phyloP scores from a whole-genome alignment of 2,113 vertebrate species.

The Cyprinodon tularosa region DNA sequence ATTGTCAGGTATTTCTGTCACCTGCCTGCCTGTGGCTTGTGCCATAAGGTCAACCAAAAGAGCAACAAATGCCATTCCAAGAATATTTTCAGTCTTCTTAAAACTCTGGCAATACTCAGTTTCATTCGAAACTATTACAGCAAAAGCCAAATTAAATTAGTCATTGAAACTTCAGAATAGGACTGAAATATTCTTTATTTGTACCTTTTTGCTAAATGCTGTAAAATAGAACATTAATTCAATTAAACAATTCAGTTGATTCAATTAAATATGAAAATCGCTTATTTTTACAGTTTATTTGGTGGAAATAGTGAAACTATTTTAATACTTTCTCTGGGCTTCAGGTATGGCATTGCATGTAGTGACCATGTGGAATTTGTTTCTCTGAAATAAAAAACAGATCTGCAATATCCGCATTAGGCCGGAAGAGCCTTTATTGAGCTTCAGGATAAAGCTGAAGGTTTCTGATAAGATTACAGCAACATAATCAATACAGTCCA shows the following conservation, averaged over 20 bases:
- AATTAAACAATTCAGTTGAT: not conserved
- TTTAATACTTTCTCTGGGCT: not conserved
- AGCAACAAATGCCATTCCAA: conserved; percentile 30
- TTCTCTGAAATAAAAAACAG: not conserved
- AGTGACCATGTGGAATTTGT: not conserved
- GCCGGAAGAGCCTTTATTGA: not conserved
- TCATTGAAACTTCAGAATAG: not conserved
- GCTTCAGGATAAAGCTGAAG: not conserved
- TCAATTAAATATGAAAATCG: not conserved
- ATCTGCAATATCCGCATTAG: not conserved
- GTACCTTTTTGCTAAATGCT: not conserved
- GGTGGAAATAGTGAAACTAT: not conserved
- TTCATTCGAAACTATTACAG: conserved; percentile 13
- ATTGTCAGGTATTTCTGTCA: conserved; percentile 26
- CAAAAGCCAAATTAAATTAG: not conserved
- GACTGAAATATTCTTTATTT: not conserved
- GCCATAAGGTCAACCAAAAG: conserved; percentile 12
- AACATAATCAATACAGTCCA: not conserved
- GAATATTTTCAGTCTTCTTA: conserved; percentile 9
- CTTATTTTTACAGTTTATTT: not conserved
- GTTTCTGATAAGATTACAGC: not conserved
- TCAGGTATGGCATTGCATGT: not conserved
- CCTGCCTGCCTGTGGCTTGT: conserved; percentile 35
- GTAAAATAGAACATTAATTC: not conserved
- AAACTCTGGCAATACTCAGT: conserved; percentile 13